Percentiles rank a stretch among this genome's conserved stretches.
These are phyloP conservation scores for Listronotus oregonensis DNA, from an alignment of 1,140 invertebrate genomes.

Conservation along the genomic window DNA sequence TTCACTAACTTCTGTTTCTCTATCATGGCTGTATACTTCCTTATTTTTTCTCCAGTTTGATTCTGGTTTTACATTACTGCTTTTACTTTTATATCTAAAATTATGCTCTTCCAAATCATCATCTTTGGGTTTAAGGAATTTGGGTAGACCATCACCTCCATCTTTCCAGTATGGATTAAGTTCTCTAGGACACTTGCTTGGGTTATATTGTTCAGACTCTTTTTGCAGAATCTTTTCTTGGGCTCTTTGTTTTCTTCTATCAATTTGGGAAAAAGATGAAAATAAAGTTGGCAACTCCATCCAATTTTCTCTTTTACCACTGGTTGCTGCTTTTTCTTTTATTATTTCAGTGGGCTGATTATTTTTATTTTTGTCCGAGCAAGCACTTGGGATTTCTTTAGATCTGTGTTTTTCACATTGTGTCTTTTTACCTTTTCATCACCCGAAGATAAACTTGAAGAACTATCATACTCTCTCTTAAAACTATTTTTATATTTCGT, in stretches of 20 bases:
- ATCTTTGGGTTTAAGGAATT: slow-evolving; percentile 60
- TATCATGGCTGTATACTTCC: background rate
- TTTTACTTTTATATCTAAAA: slow-evolving; percentile 19
- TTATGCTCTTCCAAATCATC: slow-evolving; percentile 39
- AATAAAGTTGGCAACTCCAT: slow-evolving; percentile 57
- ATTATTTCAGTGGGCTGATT: too few relatives aligned
- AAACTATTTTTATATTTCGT: slow-evolving; percentile 2
- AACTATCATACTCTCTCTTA: background rate
- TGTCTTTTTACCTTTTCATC: background rate
- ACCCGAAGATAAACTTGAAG: background rate
- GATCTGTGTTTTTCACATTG: background rate
- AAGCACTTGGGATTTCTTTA: background rate
- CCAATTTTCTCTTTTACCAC: slow-evolving; percentile 58
- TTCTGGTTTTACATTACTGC: slow-evolving; percentile 13
- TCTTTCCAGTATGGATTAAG: slow-evolving; percentile 93
- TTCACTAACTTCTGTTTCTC: slow-evolving; percentile 20
- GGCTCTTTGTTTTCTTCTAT: slow-evolving; percentile 50
- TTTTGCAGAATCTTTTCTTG: slow-evolving; percentile 42
- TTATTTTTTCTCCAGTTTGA: slow-evolving; percentile 22
- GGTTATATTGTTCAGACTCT: slow-evolving; percentile 67
- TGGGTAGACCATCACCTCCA: slow-evolving; percentile 81
- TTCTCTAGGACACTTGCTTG: slow-evolving; percentile 74
- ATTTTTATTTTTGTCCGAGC: background rate
- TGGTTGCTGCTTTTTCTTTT: too few relatives aligned
- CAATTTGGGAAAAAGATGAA: slow-evolving; percentile 50